phyloP scores from a whole-genome alignment of 2,797 vertebrate genomes.

The Pipistrellus pipistrellus region DNA sequence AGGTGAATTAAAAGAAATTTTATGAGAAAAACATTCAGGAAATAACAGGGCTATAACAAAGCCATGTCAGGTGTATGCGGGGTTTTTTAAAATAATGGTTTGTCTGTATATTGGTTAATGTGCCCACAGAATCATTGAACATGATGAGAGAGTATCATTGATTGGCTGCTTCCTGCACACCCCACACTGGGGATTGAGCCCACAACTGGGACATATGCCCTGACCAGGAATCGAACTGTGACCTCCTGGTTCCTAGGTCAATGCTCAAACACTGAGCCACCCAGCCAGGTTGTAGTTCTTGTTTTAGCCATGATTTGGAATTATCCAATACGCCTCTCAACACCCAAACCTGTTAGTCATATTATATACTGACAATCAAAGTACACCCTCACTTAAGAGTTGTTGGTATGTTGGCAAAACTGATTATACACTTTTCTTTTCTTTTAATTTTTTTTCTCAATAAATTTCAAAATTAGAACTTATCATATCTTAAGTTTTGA shows the following conservation, averaged over 20 bases:
- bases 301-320: neutral
- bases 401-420: neutral
- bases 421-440: neutral
- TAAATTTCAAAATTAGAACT: conserved; percentile 11
- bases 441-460: neutral
- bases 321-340: neutral
- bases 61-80: neutral
- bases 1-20: neutral
- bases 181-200: too few species aligned
- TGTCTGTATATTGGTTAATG: neutral
- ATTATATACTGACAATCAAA: neutral
- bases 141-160: too few species aligned
- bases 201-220: too few species aligned
- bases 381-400: neutral
- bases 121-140: neutral
- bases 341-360: neutral
- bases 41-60: neutral
- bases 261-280: too few species aligned
- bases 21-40: neutral
- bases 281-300: neutral
- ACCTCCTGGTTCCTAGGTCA: too few species aligned
- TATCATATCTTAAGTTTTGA: neutral
- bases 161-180: too few species aligned
- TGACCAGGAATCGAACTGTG: too few species aligned
- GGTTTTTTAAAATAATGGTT: too few species aligned